These are phyloP conservation scores for Heliconius nattereri DNA, from an alignment of 1,140 invertebrate species.

Conservation along the genomic window DNA sequence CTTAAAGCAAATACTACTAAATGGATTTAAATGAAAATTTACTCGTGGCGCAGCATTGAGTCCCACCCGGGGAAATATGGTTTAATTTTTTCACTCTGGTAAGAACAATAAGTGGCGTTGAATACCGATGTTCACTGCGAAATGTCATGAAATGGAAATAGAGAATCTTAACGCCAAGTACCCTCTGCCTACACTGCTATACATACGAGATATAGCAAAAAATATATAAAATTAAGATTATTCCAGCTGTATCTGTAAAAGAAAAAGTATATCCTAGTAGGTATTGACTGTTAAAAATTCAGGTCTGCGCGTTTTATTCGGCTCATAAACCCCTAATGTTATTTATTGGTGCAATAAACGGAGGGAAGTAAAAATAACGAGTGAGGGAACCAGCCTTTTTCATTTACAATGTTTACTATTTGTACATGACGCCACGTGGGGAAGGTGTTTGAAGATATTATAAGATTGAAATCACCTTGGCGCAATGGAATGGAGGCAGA, in stretches of 20 bases:
- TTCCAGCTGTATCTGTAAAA: neutral
- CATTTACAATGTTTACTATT: constrained; percentile 18
- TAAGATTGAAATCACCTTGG: no score
- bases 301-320: constrained; percentile 17
- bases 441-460: neutral
- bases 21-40: no score
- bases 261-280: neutral
- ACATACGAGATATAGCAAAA: neutral
- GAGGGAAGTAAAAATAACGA: constrained; percentile 7
- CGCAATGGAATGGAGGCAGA: no score
- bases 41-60: no score
- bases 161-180: no score
- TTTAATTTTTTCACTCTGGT: no score
- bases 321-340: constrained; percentile 25
- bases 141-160: no score
- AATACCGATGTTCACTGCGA: no score
- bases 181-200: no score
- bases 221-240: neutral
- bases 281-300: constrained; percentile 23
- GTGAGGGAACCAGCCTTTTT: constrained; percentile 11
- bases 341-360: constrained; percentile 23
- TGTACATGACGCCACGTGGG: neutral
- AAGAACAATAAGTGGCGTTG: no score
- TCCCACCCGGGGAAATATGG: no score
- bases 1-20: no score